Conservation (phyloP, 2,888 invertebrate species). For the Anarsia innoxiella region DNA sequence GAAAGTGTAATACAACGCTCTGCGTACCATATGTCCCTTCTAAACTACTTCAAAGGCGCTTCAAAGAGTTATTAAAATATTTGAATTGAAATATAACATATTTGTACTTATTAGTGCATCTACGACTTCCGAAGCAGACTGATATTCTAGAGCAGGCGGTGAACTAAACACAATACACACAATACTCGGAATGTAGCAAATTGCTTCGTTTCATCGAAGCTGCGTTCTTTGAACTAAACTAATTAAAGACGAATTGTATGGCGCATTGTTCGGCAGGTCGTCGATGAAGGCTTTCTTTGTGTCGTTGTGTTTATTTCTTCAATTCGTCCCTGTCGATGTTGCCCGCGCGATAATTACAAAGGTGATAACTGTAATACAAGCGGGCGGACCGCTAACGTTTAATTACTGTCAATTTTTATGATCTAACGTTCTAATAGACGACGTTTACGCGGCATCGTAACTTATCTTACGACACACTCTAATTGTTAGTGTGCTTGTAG, state of each 20-base stretch:
- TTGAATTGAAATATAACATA: no score
- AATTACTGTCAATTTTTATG: conserved; percentile 37
- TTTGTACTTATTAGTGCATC: no score
- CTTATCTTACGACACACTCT: conserved; percentile 10
- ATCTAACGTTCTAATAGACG: conserved; percentile 18
- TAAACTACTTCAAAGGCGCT: no score
- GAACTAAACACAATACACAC: no score
- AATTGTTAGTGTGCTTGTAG: conserved; percentile 5
- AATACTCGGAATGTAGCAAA: conserved; percentile 18
- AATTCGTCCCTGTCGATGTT: conserved; percentile 39
- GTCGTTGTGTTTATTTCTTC: conserved; percentile 56
- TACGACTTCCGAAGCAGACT: no score
- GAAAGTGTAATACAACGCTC: conserved; percentile 54
- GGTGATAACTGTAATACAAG: conserved; percentile 46
- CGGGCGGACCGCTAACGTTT: conserved; percentile 25
- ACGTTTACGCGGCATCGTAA: conserved; percentile 14
- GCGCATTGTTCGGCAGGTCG: conserved; percentile 53
- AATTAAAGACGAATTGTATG: conserved; percentile 62
- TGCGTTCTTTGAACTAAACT: conserved; percentile 47
- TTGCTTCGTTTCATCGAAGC: conserved; percentile 46
- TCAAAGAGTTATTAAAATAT: no score
- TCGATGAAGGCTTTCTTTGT: conserved; percentile 64
- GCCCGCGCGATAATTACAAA: conserved; percentile 41
- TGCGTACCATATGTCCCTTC: conserved; percentile 50
- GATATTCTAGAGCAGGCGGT: no score